Conservation (phyloP, 1,140 invertebrate genomes). For the Drosophila melanica region DNA sequence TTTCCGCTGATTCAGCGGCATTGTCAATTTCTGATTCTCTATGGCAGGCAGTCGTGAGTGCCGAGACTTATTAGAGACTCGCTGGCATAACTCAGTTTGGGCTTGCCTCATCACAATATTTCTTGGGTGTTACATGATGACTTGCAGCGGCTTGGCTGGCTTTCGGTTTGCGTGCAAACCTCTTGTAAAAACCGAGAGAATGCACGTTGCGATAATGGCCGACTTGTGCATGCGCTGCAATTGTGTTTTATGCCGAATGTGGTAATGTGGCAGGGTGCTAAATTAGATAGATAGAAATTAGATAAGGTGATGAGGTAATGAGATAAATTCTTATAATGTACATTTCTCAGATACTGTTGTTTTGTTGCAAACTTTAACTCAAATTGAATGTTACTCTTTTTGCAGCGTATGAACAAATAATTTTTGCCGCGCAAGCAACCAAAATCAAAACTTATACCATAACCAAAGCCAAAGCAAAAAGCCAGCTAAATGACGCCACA, state of each 20-base stretch:
- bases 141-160: slow-evolving; percentile 51
- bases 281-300: no score
- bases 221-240: slow-evolving; percentile 22
- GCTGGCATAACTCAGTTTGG: slow-evolving; percentile 44
- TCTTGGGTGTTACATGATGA: slow-evolving; percentile 77
- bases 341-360: no score
- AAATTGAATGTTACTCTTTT: background rate
- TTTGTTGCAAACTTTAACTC: background rate
- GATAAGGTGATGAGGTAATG: no score
- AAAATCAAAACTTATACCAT: slow-evolving; percentile 13
- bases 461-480: slow-evolving; percentile 37
- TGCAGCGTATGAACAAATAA: slow-evolving; percentile 39
- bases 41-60: slow-evolving; percentile 23
- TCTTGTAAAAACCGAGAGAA: slow-evolving; percentile 23
- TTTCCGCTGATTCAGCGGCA: slow-evolving; percentile 70
- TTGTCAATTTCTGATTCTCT: slow-evolving; percentile 72
- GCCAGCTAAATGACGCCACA: slow-evolving; percentile 65
- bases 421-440: slow-evolving; percentile 48
- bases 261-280: no score
- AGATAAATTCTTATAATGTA: no score
- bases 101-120: slow-evolving; percentile 77
- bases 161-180: slow-evolving; percentile 36
- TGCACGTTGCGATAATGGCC: background rate
- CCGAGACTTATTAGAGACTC: slow-evolving; percentile 35
- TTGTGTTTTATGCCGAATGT: background rate